Evolutionary conservation across 2,888 invertebrate species (phyloP).

Genomic region (Keiferia lycopersicella): DNA sequence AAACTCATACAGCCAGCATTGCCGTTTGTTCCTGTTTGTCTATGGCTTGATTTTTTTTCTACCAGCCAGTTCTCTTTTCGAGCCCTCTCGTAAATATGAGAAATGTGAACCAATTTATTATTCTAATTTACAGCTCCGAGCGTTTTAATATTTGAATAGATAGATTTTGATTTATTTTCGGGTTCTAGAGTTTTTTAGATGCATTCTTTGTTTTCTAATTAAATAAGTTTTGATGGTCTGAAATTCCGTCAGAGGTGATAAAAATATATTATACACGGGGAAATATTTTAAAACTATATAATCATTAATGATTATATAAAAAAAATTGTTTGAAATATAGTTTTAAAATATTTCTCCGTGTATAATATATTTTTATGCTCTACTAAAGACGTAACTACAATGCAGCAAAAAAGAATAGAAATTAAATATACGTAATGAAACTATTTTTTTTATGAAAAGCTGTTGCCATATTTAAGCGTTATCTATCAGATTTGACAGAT

Average conservation of each 20-base stretch:
- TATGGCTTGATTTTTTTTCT: constrained; percentile 40
- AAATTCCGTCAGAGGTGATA: neutral
- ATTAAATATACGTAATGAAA: too few relatives aligned
- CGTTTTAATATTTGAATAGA: constrained; percentile 60
- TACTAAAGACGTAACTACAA: too few relatives aligned
- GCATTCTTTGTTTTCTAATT: constrained; percentile 19
- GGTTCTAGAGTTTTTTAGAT: neutral
- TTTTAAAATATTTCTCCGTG: too few relatives aligned
- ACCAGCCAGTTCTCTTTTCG: constrained; percentile 31
- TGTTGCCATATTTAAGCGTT: too few relatives aligned
- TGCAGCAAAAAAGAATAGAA: too few relatives aligned
- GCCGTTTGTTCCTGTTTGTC: constrained; percentile 38
- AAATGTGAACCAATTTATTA: constrained; percentile 60
- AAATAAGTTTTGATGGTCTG: neutral
- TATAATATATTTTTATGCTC: too few relatives aligned
- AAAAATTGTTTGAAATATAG: neutral
- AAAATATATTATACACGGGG: too few relatives aligned
- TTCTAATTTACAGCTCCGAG: constrained; percentile 62
- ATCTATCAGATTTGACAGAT: too few relatives aligned
- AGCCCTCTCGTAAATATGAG: constrained; percentile 32
- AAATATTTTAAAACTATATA: neutral
- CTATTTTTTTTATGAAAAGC: too few relatives aligned
- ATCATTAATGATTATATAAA: neutral
- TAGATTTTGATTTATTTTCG: constrained; percentile 35
- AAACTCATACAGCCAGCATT: too few relatives aligned